phyloP scores from a whole-genome alignment of 35 echinoderm and acorn worm species.

The Heliocidaris tuberculata region DNA sequence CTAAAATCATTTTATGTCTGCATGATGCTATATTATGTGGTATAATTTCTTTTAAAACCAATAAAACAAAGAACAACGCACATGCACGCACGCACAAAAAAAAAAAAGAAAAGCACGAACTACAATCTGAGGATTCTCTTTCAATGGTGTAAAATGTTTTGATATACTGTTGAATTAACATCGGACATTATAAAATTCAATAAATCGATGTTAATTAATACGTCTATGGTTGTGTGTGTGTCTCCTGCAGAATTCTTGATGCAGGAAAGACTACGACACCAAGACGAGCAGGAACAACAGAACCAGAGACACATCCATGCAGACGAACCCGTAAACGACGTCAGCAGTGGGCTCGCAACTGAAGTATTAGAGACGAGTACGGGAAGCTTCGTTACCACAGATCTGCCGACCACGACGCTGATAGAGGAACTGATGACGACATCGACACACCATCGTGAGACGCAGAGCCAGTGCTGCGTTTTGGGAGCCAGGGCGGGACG shows the following conservation, averaged over 20 bases:
- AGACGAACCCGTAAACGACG: background rate
- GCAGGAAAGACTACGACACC: background rate
- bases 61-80: too few species aligned
- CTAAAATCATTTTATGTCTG: too few species aligned
- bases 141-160: too few species aligned
- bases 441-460: background rate
- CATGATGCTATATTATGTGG: too few species aligned
- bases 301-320: background rate
- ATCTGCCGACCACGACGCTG: background rate
- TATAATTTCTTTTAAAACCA: too few species aligned
- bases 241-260: slow-evolving; percentile 17
- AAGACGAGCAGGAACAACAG: background rate
- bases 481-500: slow-evolving; percentile 55
- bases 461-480: slow-evolving; percentile 43
- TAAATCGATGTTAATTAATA: too few species aligned
- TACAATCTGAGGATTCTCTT: too few species aligned
- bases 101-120: too few species aligned
- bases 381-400: background rate
- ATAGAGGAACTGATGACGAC: background rate
- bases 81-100: too few species aligned
- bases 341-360: background rate
- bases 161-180: too few species aligned
- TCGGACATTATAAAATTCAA: too few species aligned
- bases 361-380: background rate
- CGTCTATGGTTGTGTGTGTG: too few species aligned